A percentile compares a stretch with the other conserved stretches of the same genome.
These are phyloP conservation scores for Manis pentadactyla DNA, from an alignment of 2,797 vertebrate genomes.

Conservation along the genomic window DNA sequence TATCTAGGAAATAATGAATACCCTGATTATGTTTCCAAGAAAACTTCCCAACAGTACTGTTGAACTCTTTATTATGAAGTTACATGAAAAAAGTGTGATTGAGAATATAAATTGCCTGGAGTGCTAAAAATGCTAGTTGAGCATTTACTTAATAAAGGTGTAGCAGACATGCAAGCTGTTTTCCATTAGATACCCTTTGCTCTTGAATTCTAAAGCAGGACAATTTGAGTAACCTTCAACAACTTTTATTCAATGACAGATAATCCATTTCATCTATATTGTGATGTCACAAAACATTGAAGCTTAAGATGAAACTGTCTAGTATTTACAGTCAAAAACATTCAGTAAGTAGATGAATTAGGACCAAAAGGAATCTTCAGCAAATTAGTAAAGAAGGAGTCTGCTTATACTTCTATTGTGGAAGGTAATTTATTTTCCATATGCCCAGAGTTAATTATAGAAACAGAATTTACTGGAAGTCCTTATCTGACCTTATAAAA, in stretches of 20 bases:
- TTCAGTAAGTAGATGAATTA: neutral
- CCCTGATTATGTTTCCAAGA: conserved; percentile 59
- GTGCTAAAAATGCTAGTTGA: conserved; percentile 10
- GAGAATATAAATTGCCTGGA: conserved; percentile 3
- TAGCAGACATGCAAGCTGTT: neutral
- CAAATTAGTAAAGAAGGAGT: neutral
- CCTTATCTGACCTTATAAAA: neutral
- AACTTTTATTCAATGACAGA: conserved; percentile 3
- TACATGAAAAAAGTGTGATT: neutral
- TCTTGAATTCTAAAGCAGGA: neutral
- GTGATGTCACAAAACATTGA: conserved; percentile 13
- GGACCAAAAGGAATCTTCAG: neutral
- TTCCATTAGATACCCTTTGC: neutral
- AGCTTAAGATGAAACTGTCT: neutral
- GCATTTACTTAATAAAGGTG: conserved; percentile 47
- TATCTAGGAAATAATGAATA: conserved; percentile 55
- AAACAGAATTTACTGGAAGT: neutral
- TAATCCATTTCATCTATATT: neutral
- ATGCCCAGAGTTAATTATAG: neutral
- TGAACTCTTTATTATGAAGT: conserved; percentile 3
- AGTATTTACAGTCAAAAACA: neutral
- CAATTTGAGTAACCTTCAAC: neutral
- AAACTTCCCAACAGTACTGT: conserved; percentile 50
- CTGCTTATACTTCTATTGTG: neutral
- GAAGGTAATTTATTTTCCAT: conserved; percentile 16